A percentile compares a stretch with the other conserved stretches of the same genome.
These are phyloP conservation scores for Alaudala cheleensis DNA, from an alignment of 2,113 vertebrate species.

Conservation along the genomic window DNA sequence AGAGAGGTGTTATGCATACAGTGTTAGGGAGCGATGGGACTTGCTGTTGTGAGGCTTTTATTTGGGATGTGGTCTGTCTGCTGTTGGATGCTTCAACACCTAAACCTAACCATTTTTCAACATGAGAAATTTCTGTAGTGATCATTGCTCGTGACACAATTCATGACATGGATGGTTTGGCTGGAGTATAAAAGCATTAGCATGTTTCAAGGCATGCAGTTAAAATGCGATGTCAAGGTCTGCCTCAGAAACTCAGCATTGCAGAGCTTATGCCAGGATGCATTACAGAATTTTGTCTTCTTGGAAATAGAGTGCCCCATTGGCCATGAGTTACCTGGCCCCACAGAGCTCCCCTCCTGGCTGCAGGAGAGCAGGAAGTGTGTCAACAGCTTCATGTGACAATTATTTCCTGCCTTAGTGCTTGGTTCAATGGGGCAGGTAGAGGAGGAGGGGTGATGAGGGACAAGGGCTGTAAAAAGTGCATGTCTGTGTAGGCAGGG, in stretches of 20 bases:
- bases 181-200: neutral
- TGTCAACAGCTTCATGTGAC: neutral
- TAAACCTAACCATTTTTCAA: neutral
- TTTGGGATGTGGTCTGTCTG: neutral
- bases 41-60: neutral
- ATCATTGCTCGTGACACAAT: neutral
- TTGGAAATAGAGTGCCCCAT: neutral
- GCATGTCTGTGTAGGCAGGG: accelerated
- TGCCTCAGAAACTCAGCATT: neutral
- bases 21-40: neutral
- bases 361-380: neutral
- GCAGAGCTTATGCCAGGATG: neutral
- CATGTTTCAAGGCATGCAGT: neutral
- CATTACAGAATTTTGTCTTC: neutral
- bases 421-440: neutral
- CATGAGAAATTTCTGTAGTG: neutral
- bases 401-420: neutral
- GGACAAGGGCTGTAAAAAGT: neutral
- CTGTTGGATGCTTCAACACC: neutral
- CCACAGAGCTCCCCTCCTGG: accelerated
- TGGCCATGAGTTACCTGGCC: neutral
- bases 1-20: neutral
- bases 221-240: neutral
- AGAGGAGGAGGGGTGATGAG: neutral
- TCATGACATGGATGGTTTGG: neutral